Evolutionary conservation across 2,113 vertebrate genomes (phyloP), one percentile per base, ranked within the genome.

Genomic region (Nyctibius bracteatus): DNA sequence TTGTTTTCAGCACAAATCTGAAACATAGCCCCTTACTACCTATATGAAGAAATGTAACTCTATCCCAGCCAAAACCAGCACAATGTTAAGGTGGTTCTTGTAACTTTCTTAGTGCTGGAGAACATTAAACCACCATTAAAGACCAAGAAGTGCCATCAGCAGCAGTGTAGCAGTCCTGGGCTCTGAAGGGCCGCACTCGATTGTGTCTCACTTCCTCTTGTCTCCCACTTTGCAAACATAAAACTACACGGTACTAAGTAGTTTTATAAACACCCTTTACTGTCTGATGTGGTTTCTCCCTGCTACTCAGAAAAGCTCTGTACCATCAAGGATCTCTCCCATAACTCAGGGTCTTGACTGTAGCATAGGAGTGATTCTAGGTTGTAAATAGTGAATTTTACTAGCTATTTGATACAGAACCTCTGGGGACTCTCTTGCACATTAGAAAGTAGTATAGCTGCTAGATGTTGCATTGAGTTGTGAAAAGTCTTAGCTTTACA

Each of bases 161-260:
- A 68, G 5, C 15, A 75, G 35, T 92, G 28, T 23, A 58, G 11
- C 12, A 58, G 33, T 55, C 21, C 35, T 43, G 3, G 33, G 39
- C 21, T 39, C 15, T 12, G 14, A 61, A 47, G 9, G 59, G 4
- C 13, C 31, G 3, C 3, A 49, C 6, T 1, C 3, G 31, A 1
- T 12, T 37, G 1, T 37, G 23, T 62, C n/a, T 84, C 13, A n/a
- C 3, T 81, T 70, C 28, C 14, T 87, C 43, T 10, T 1, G 0
- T 46, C 25, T 79, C 23, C 4, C 18, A 14, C 28, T 63, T 14
- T 66, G 8, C 13, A 74, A 78, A 63, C 10, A 35, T 7, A 74
- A 28, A 62, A 4, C 9, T 70, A 5, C 35, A 12, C 0, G 0
- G 2, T 89, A 8, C 18, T 47, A 4, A 16, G 8, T 20, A n/a